Evolutionary conservation across 2,797 vertebrate genomes (phyloP).

Genomic region (Sebastes melanostomus): DNA sequence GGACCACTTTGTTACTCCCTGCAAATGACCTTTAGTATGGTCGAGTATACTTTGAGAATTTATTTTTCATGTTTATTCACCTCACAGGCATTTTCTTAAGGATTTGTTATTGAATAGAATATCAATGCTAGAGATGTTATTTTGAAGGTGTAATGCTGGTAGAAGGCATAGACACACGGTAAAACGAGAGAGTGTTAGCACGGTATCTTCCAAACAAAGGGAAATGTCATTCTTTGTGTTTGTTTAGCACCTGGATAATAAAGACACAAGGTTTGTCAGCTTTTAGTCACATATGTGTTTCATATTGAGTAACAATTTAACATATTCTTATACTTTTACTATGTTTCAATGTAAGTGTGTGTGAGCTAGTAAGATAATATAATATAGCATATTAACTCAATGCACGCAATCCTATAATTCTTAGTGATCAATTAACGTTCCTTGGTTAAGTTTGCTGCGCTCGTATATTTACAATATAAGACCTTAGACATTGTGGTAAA

Average conservation of each 20-base stretch:
- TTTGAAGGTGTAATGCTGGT: neutral
- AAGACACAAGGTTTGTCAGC: neutral
- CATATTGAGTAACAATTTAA: neutral
- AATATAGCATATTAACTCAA: no score
- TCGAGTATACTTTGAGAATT: neutral
- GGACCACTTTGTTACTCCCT: neutral
- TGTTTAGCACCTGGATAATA: neutral
- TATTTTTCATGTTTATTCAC: neutral
- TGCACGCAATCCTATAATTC: neutral
- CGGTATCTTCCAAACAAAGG: neutral
- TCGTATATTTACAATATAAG: neutral
- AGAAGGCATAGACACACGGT: neutral
- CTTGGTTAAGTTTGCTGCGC: neutral
- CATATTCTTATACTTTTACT: neutral
- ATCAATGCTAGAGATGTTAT: neutral
- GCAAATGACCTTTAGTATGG: neutral
- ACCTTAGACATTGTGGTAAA: neutral
- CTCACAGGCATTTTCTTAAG: neutral
- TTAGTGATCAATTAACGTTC: neutral
- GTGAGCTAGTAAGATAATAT: no score
- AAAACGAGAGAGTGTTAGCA: neutral
- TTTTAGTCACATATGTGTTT: neutral
- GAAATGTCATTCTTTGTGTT: neutral
- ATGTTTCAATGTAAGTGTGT: accelerated
- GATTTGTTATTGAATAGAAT: neutral